Evolutionary conservation across 2,113 vertebrate species (phyloP), one percentile per base, ranked within the genome.

Genomic region (Oreamnos americanus): DNA sequence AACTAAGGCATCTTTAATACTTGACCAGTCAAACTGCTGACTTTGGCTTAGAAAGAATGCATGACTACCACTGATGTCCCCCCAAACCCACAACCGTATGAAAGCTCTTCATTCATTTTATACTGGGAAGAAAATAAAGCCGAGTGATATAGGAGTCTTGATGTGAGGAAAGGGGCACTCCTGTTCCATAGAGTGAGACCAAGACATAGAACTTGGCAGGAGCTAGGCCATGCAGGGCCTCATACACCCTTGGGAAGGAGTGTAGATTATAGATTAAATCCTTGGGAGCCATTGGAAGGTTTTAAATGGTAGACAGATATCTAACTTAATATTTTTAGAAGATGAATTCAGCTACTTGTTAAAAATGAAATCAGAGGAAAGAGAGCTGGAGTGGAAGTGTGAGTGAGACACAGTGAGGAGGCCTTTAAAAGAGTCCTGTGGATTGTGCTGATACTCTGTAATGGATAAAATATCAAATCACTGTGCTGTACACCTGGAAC

Each of bases 181-280:
- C 62, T 60, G 9, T 21, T 83, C 12, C 1, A 1, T 15, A n/a
- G 67, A 30, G 16, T 19, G 7, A 25, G 16, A 43, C 19, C 3
- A 28, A 58, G 55, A 53, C 51, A 2, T 13, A 30, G 47, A n/a
- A 13, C 17, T 19, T 4, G 26, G 28, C 36, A 36, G n/a, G 23
- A 53, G 10, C 62, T 45, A 19, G 55, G 25, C 9, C 11, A 3
- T 7, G 0, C 7, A 5, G 67, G 45, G 45, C 51, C 39, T 53
- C 57, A 0, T 1, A 21, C 0, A 4, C 26, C 25, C 0, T 3
- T 5, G 1, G 16, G 11, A 47, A 43, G 53, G 47, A 88, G 17
- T 28, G 17, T 81, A 26, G 6, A 25, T 12, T 10, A 2, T 2
- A 47, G 11, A 47, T 76, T 60, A 36, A 45, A 36, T 43, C 8